A percentile compares a stretch with the other conserved stretches of the same genome.
phyloP scores from a whole-genome alignment of 2,888 invertebrate species.

The Mimumesa dahlbomi region DNA sequence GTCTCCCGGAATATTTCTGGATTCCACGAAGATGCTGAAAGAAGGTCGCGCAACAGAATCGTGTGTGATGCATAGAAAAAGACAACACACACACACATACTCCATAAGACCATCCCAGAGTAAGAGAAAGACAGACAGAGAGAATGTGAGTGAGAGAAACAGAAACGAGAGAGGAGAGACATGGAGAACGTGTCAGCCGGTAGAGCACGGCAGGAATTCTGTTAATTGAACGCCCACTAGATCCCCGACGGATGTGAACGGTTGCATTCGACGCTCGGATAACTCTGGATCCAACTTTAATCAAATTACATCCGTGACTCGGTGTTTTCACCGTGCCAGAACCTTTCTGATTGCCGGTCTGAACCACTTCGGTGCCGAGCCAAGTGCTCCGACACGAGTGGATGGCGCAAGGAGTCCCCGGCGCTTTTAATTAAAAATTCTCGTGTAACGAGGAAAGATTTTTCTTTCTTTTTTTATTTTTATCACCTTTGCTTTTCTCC shows the following conservation, averaged over 20 bases:
- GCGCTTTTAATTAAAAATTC: conserved; percentile 54
- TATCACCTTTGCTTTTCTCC: too few relatives aligned
- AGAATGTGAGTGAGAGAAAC: conserved; percentile 1
- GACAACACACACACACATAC: too few relatives aligned
- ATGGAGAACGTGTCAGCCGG: conserved; percentile 48
- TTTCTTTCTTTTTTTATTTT: too few relatives aligned
- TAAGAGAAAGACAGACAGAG: neutral
- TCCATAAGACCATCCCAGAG: too few relatives aligned
- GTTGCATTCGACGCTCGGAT: conserved; percentile 61
- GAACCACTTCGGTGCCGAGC: conserved; percentile 27
- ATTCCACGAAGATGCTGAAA: too few relatives aligned
- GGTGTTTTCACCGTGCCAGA: conserved; percentile 53
- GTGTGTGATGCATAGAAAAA: too few relatives aligned
- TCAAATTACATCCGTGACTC: conserved; percentile 67
- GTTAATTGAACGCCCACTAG: conserved; percentile 67
- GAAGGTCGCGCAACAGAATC: too few relatives aligned
- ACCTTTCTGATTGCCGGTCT: conserved; percentile 41
- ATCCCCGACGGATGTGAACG: conserved; percentile 59
- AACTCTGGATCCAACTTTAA: conserved; percentile 65
- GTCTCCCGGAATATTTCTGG: too few relatives aligned
- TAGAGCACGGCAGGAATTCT: conserved; percentile 61
- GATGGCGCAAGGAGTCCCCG: conserved; percentile 28
- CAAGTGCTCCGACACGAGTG: conserved; percentile 19
- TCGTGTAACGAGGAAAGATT: conserved; percentile 9
- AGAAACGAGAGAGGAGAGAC: neutral